Conservation (phyloP, 2,888 invertebrate genomes). For the Pardosa pseudoannulata region DNA sequence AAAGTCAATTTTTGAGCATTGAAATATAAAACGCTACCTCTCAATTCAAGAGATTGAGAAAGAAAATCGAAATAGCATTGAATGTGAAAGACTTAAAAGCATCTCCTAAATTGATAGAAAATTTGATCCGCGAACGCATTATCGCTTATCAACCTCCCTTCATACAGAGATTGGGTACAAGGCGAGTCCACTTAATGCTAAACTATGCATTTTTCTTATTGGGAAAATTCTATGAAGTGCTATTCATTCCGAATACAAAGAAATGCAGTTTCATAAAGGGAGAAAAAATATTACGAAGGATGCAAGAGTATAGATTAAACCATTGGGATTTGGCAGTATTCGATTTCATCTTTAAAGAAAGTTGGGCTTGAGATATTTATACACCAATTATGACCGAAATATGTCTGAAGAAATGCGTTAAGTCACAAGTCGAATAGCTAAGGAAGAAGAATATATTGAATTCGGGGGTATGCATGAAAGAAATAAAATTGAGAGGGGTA, state of each 20-base stretch:
- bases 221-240: constrained; percentile 25
- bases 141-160: constrained; percentile 22
- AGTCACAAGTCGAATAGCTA: too few species aligned
- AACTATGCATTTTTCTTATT: constrained; percentile 35
- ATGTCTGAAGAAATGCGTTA: too few species aligned
- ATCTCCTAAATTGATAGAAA: constrained; percentile 48
- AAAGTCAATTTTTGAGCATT: constrained; percentile 27
- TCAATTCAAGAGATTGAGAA: constrained; percentile 46
- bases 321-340: not conserved
- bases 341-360: not conserved
- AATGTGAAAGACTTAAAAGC: constrained; percentile 36
- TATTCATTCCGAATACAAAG: not conserved
- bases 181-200: constrained; percentile 33
- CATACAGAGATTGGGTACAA: constrained; percentile 24
- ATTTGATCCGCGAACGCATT: constrained; percentile 30
- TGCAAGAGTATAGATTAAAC: not conserved
- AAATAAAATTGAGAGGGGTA: too few species aligned
- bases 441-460: too few species aligned
- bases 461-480: too few species aligned
- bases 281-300: not conserved
- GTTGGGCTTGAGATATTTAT: too few species aligned
- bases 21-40: constrained; percentile 32
- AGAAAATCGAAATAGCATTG: constrained; percentile 43
- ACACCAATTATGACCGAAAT: too few species aligned
- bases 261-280: not conserved